Evolutionary conservation across 2,888 invertebrate species (phyloP), one percentile per base, ranked within the genome.

Genomic region (Antheraea yamamai): DNA sequence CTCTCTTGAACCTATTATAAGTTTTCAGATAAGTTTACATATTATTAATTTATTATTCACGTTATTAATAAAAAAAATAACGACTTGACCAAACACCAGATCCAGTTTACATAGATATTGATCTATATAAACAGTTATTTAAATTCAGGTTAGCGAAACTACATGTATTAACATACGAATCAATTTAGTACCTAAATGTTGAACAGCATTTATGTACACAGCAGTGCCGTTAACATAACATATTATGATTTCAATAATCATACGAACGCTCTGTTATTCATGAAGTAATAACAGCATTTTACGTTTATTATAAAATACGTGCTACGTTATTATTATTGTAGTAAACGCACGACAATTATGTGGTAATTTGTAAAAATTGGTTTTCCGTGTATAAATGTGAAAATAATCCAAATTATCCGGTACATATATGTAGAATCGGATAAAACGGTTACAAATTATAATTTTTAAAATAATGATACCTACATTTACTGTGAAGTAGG

Each of bases 251-350:
- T 61, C 72, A 26, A 68, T 61, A 75, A 64, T 61, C 23, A 61
- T 30, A 58, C 30, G 14, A 20, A 4, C 61, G 51, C 26, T 39
- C 70, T 70, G 39, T 70, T 70, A 1, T 61, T 30, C 30, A 39
- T 47, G 68, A 75, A 72, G 47, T 75, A 72, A 75, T 47, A 74
- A 74, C 61, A 75, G 61, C 61, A 30, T 72, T 74, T 64, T 61
- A 47, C n/a, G 47, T 61, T 64, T 61, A 70, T 70, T 39, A 70
- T 39, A 70, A 70, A 66, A 70, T 35, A 68, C 39, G 39, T 70
- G 20, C 20, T 16, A 66, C 64, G 26, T 66, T 66, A 30, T 30
- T 64, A 61, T 61, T 16, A 47, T 47, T 64, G 26, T 64, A 64
- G 26, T 66, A 66, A 66, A 26, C 16, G 30, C 64, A 66, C 26